Percentiles rank a stretch among this genome's conserved stretches.
These are phyloP conservation scores for Schlechtendalia chinensis DNA, from an alignment of 1,140 invertebrate genomes.

Conservation along the genomic window DNA sequence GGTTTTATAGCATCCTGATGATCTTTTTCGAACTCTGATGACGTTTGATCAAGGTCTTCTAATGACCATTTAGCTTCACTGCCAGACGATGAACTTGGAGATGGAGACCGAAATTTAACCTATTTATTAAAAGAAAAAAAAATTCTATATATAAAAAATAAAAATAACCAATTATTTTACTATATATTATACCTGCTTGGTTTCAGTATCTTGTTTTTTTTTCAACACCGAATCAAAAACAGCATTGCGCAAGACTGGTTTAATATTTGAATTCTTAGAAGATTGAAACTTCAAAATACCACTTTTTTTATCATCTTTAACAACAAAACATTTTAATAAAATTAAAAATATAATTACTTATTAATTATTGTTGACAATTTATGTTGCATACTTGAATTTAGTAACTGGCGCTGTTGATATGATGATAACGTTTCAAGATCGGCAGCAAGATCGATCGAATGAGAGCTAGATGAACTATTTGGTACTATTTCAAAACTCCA, in stretches of 20 bases:
- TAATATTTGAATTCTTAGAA: slow-evolving; percentile 52
- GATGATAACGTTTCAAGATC: slow-evolving; percentile 48
- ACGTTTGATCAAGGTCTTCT: slow-evolving; percentile 43
- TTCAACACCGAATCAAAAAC: slow-evolving; percentile 75
- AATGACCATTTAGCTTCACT: slow-evolving; percentile 48
- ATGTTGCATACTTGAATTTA: slow-evolving; percentile 20
- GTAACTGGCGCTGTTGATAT: slow-evolving; percentile 39
- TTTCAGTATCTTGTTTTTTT: slow-evolving; percentile 62
- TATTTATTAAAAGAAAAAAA: slow-evolving; percentile 38
- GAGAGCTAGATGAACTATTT: slow-evolving; percentile 30
- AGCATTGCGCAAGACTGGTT: slow-evolving; percentile 63
- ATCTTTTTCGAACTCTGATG: slow-evolving; percentile 46
- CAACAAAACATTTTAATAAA: neutral
- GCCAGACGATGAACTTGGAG: slow-evolving; percentile 28
- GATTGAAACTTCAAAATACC: slow-evolving; percentile 71
- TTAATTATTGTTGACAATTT: neutral
- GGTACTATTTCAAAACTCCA: slow-evolving; percentile 41
- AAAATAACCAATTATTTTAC: slow-evolving; percentile 1
- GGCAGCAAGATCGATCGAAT: slow-evolving; percentile 43
- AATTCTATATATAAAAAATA: neutral
- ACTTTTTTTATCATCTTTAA: slow-evolving; percentile 59
- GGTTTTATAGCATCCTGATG: slow-evolving; percentile 40
- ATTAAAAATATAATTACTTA: neutral
- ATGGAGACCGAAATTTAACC: slow-evolving; percentile 37
- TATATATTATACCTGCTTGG: slow-evolving; percentile 60